Conservation (phyloP, 2,113 vertebrate species). For the Percopsis transmontana region DNA sequence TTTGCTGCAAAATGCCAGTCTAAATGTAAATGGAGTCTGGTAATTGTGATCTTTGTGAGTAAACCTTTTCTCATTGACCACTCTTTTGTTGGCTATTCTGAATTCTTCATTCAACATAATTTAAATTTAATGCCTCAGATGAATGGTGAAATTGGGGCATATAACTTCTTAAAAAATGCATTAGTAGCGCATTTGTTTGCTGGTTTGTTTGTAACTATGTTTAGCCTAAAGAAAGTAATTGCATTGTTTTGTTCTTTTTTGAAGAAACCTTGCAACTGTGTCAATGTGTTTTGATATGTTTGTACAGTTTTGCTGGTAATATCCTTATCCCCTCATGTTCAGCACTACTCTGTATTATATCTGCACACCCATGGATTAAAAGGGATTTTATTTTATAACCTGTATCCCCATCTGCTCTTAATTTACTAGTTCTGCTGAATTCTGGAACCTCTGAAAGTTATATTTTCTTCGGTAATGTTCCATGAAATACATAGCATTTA, state of each 20-base stretch:
- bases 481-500: slow-evolving; percentile 26
- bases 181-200: slow-evolving; percentile 33
- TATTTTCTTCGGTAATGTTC: slow-evolving; percentile 26
- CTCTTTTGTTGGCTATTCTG: slow-evolving; percentile 59
- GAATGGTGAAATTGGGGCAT: slow-evolving; percentile 39
- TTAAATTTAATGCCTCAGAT: slow-evolving; percentile 55
- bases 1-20: slow-evolving; percentile 73
- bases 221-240: slow-evolving; percentile 31
- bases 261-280: slow-evolving; percentile 31
- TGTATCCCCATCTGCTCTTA: slow-evolving; percentile 52
- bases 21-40: slow-evolving; percentile 81
- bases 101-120: slow-evolving; percentile 50
- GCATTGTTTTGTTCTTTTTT: slow-evolving; percentile 32
- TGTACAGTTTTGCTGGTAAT: slow-evolving; percentile 35
- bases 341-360: slow-evolving; percentile 1
- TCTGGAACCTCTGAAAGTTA: slow-evolving; percentile 23
- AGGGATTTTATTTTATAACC: slow-evolving; percentile 44
- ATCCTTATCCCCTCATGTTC: slow-evolving; percentile 17
- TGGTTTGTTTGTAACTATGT: slow-evolving; percentile 30
- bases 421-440: slow-evolving; percentile 35
- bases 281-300: slow-evolving; percentile 29
- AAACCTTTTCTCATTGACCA: slow-evolving; percentile 69
- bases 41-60: slow-evolving; percentile 75
- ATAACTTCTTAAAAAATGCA: slow-evolving; percentile 34
- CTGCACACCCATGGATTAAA: slow-evolving; percentile 10